Evolutionary conservation across 2,113 vertebrate genomes (phyloP).

Genomic region (Tenrec ecaudatus): DNA sequence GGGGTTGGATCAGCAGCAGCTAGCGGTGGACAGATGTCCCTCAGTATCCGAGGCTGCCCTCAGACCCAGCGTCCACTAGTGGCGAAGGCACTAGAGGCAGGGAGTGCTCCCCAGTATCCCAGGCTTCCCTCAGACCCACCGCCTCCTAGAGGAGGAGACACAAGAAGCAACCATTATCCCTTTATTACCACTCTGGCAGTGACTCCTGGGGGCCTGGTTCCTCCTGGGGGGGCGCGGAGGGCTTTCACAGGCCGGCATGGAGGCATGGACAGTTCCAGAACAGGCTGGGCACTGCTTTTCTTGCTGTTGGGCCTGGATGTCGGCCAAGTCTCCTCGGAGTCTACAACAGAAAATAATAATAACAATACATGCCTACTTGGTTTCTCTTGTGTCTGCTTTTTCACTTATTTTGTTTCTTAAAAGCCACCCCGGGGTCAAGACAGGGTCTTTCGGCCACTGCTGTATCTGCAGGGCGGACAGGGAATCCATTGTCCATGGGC

Average conservation of each 20-base stretch:
- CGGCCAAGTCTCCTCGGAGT: neutral
- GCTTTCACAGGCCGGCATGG: no score
- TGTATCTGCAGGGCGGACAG: neutral
- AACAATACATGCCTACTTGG: neutral
- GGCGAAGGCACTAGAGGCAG: neutral
- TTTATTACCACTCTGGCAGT: neutral
- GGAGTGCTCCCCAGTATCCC: neutral
- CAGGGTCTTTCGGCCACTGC: neutral
- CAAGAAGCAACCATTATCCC: no score
- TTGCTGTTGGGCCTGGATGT: neutral
- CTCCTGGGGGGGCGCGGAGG: no score
- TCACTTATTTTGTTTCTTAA: neutral
- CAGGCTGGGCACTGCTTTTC: fast-evolving
- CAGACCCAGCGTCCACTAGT: neutral
- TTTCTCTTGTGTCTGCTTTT: neutral
- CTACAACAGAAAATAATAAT: neutral
- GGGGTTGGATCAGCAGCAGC: neutral
- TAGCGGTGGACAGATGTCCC: neutral
- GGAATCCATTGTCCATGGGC: neutral
- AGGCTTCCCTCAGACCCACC: no score
- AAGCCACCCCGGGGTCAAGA: neutral
- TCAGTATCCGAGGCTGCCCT: neutral
- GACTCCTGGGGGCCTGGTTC: no score
- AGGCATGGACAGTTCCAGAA: neutral
- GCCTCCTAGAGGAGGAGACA: no score